phyloP scores from a whole-genome alignment of 2,797 vertebrate genomes.

The Gallinago stenura region DNA sequence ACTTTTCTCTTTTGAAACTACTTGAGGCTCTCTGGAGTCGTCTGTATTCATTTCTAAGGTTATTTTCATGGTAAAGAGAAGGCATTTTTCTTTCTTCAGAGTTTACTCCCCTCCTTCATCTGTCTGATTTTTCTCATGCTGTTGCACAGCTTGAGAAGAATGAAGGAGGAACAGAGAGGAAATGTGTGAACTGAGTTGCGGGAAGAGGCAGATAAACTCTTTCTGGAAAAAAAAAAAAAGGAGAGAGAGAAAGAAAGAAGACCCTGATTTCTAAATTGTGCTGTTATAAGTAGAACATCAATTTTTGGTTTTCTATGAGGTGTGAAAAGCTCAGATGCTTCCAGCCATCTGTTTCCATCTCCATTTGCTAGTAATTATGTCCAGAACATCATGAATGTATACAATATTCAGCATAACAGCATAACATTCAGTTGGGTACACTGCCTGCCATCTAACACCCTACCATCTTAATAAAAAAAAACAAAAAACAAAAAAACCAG shows the following conservation, averaged over 20 bases:
- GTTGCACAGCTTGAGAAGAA: neutral
- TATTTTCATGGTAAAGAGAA: neutral
- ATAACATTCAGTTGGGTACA: neutral
- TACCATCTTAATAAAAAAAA: neutral
- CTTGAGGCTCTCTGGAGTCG: neutral
- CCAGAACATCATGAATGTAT: conserved; percentile 23
- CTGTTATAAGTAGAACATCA: conserved; percentile 37
- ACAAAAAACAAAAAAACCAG: neutral
- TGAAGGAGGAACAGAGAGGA: neutral
- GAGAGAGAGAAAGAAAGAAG: neutral
- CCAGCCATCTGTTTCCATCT: conserved; percentile 64
- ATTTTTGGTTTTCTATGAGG: conserved; percentile 51
- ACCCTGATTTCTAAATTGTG: neutral
- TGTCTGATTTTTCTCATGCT: neutral
- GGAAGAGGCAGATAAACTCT: neutral
- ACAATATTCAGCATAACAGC: conserved; percentile 18
- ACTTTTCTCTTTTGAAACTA: neutral
- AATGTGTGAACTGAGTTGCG: neutral
- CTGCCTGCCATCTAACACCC: conserved; percentile 16
- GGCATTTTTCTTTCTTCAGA: neutral
- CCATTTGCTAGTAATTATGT: conserved; percentile 50
- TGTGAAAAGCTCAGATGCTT: conserved; percentile 65
- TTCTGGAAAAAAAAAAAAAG: neutral
- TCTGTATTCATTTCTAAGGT: neutral
- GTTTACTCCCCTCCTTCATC: neutral